Evolutionary conservation across 2,113 vertebrate genomes (phyloP), one percentile per base, ranked within the genome.

Genomic region (Cheilinus undulatus): DNA sequence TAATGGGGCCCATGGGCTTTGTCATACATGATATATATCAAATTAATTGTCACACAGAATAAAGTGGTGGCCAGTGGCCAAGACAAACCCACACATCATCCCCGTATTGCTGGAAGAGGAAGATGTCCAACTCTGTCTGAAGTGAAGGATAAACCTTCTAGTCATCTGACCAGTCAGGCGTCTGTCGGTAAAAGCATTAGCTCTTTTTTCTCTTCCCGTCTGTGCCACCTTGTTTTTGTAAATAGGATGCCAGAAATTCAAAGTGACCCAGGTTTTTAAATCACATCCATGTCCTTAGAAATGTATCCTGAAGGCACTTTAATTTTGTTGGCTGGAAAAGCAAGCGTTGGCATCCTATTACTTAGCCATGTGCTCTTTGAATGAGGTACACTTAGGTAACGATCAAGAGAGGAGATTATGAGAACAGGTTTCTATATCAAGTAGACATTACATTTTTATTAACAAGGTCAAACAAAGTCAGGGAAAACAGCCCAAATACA

Each of bases 21-120:
- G 80, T 90, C 80, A 78, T 79, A 83, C 67, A 75, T 80, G 66
- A 89, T n/a, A 74, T 88, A 67, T 86, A 83, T 87, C 82, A 89
- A 85, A 83, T 88, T 81, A 78, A 82, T 83, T 85, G 76, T 86
- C 88, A 73, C 57, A 73, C 24, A 10, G 34, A 50, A 50, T 58
- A 32, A 67, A 66, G 8, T 10, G 19, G 54, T 76, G 54, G 54
- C 64, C n/a, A 53, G 54, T 60, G 24, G 48, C 59, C 38, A 43
- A 67, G 68, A 59, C 68, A 56, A 62, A 79, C 14, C 56, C 61
- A 51, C 70, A 69, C 32, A 73, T 76, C 56, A 76, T 63, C 20
- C 45, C 73, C 51, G 57, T 26, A 24, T 72, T 64, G 54, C 19
- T 24, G n/a, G 17, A 38, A 32, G 58, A 70, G 26, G 32, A 56